Percentiles rank a stretch among this genome's conserved stretches.
Conservation (phyloP, 2,797 vertebrate genomes). For the Buphagus erythrorhynchus region DNA sequence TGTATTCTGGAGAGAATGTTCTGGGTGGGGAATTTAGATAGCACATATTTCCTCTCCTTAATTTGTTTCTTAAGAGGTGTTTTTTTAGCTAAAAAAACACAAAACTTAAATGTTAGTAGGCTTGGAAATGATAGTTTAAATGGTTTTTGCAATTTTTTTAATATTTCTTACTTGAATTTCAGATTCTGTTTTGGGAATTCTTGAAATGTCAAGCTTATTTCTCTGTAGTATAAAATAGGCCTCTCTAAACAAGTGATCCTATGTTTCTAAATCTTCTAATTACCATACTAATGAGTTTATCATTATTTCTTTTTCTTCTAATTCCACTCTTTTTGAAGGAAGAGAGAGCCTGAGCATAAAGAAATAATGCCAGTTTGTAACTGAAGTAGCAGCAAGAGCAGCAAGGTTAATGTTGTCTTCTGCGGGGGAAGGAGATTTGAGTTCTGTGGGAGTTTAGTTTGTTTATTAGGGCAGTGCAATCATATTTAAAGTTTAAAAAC, state of each 20-base stretch:
- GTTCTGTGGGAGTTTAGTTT: neutral
- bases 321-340: neutral
- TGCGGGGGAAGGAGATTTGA: rapidly evolving
- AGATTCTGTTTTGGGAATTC: neutral
- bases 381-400: neutral
- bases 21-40: neutral
- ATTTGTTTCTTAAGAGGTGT: neutral
- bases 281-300: neutral
- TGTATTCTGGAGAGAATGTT: neutral
- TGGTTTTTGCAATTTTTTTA: neutral
- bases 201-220: neutral
- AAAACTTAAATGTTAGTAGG: neutral
- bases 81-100: neutral
- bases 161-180: neutral
- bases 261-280: neutral
- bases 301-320: neutral
- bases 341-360: neutral
- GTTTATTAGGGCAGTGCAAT: neutral
- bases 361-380: neutral
- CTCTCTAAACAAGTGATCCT: neutral
- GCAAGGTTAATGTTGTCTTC: neutral
- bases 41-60: neutral
- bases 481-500: neutral
- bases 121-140: neutral
- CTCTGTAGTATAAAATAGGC: neutral